Percentiles rank a stretch among this genome's conserved stretches.
phyloP scores from a whole-genome alignment of 2,113 vertebrate species.

The Stegostoma tigrinum region DNA sequence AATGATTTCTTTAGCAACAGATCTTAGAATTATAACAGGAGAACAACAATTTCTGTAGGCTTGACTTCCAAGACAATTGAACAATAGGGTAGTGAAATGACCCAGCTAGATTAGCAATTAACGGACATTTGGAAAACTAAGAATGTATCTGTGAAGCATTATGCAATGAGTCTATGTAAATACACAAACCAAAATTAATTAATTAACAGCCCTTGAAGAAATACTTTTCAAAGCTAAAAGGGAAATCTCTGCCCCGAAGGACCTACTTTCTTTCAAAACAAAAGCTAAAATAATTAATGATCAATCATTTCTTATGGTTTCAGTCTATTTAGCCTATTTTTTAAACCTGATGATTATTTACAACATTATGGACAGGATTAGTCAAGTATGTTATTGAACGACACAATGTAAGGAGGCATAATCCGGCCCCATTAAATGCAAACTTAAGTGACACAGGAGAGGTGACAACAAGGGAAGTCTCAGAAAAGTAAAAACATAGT shows the following conservation, averaged over 20 bases:
- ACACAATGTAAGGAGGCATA: neutral
- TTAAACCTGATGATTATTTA: neutral
- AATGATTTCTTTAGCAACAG: neutral
- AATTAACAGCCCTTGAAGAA: neutral
- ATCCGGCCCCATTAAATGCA: neutral
- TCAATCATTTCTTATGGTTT: neutral
- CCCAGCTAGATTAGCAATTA: constrained; percentile 15
- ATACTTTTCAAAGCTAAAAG: neutral
- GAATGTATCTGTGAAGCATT: neutral
- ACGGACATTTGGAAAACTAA: constrained; percentile 1
- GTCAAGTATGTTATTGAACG: neutral
- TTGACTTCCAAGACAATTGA: neutral
- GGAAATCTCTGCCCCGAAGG: neutral
- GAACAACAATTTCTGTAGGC: neutral
- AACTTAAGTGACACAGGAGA: neutral
- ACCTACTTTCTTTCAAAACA: neutral
- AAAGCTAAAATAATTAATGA: neutral
- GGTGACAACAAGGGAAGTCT: neutral
- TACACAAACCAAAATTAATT: constrained; percentile 28
- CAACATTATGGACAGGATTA: neutral
- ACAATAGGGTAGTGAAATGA: neutral
- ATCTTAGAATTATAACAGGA: neutral
- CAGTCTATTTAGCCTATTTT: neutral
- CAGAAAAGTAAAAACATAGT: neutral
- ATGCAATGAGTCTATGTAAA: neutral